Percentiles rank a stretch among this genome's conserved stretches.
phyloP scores from a whole-genome alignment of 2,113 vertebrate species.

The Vidua chalybeata region DNA sequence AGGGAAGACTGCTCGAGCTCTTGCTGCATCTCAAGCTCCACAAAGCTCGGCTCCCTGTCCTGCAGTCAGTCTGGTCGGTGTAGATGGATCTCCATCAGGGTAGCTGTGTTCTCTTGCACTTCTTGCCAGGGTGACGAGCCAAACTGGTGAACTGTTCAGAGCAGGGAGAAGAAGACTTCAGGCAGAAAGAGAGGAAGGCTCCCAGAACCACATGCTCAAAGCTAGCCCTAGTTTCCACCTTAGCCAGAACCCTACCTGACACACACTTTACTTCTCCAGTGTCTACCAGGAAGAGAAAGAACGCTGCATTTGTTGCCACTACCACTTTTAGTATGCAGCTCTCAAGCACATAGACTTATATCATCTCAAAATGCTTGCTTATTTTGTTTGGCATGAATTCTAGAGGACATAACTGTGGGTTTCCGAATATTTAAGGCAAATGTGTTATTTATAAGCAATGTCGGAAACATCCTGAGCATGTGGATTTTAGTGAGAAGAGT shows the following conservation, averaged over 20 bases:
- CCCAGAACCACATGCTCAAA: not conserved
- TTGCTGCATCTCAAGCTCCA: not conserved
- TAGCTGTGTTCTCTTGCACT: not conserved
- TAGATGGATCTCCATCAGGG: not conserved
- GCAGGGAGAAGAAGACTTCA: not conserved
- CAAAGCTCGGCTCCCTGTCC: not conserved
- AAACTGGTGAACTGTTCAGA: not conserved
- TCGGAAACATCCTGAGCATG: constrained; percentile 46
- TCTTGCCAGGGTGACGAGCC: not conserved
- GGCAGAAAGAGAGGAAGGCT: not conserved
- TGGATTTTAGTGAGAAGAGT: constrained; percentile 33
- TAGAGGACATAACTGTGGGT: constrained; percentile 55
- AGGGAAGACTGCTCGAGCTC: not conserved
- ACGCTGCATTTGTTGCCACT: not conserved
- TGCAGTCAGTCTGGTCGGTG: accelerated
- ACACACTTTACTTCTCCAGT: not conserved
- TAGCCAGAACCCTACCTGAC: not conserved
- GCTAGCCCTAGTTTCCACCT: not conserved
- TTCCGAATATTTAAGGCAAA: constrained; percentile 62
- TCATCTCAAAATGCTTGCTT: not conserved
- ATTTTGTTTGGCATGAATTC: constrained; percentile 52
- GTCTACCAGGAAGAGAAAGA: not conserved
- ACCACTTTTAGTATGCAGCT: not conserved
- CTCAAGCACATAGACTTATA: not conserved
- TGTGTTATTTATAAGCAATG: constrained; percentile 60